Conservation (phyloP, 2,113 vertebrate species). For the Neolamprologus devosi region DNA sequence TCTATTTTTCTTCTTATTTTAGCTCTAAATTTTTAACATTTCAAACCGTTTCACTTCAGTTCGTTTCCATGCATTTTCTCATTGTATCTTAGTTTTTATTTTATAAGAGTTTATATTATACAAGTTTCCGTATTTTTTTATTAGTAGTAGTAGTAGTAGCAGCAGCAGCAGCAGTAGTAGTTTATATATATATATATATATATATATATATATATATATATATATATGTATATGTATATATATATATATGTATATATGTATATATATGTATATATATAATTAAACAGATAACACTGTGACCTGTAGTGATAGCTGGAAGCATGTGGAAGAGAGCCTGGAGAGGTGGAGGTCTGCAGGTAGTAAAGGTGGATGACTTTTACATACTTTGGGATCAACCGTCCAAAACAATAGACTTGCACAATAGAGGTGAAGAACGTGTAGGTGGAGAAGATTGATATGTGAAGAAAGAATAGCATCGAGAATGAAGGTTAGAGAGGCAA, state of each 20-base stretch:
- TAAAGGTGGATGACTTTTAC: neutral
- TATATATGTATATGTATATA: neutral
- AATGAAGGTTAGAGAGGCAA: neutral
- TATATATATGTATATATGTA: no score
- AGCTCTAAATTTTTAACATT: neutral
- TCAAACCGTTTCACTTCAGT: neutral
- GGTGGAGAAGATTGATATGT: neutral
- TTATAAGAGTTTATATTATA: neutral
- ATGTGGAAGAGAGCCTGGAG: neutral
- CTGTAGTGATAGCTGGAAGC: neutral
- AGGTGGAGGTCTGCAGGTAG: neutral
- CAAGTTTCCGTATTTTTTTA: neutral
- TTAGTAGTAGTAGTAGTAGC: rapidly evolving
- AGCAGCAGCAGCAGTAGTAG: neutral
- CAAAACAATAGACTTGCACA: neutral
- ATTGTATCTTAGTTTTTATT: neutral
- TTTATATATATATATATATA: no score
- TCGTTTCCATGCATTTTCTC: neutral
- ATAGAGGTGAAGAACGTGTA: neutral
- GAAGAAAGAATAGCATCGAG: neutral
- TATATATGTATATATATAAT: neutral
- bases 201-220: neutral
- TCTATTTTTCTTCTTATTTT: neutral
- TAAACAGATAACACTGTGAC: neutral
- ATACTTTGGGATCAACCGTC: neutral